Conservation (phyloP, 30 jellyfish, hydroid and myxozoan genomes). For the Rhopilema esculentum region DNA sequence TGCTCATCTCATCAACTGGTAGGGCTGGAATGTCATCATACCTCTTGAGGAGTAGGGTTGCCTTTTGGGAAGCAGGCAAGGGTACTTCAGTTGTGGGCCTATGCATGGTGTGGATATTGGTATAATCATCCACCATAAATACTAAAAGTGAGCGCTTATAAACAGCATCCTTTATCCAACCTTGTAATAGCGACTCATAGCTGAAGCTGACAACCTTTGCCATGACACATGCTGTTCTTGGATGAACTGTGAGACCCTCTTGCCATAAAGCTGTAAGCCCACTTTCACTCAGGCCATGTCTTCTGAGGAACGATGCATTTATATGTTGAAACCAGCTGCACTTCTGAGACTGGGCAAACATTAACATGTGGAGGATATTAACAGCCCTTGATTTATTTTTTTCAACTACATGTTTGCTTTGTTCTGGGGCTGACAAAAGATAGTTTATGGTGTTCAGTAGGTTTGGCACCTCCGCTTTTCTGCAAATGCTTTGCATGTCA, state of each 20-base stretch:
- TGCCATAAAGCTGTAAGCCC: slow-evolving; percentile 17
- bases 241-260: slow-evolving; percentile 33
- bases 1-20: slow-evolving; percentile 21
- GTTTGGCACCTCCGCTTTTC: not conserved
- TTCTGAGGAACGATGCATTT: slow-evolving; percentile 5
- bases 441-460: not conserved
- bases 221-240: slow-evolving; percentile 26
- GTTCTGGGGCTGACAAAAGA: slow-evolving; percentile 3
- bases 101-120: slow-evolving; percentile 28
- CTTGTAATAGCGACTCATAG: not conserved
- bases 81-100: slow-evolving; percentile 21
- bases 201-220: not conserved
- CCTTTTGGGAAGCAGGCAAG: slow-evolving; percentile 14
- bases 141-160: not conserved
- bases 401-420: not conserved
- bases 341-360: slow-evolving; percentile 24
- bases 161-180: slow-evolving; percentile 28
- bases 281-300: slow-evolving; percentile 22
- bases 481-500: not conserved
- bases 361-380: not conserved
- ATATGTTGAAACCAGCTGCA: slow-evolving; percentile 25
- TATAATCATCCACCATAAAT: slow-evolving; percentile 49
- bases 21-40: slow-evolving; percentile 10
- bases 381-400: not conserved
- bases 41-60: slow-evolving; percentile 36